A percentile compares a stretch with the other conserved stretches of the same genome.
These are phyloP conservation scores for Rhyzopertha dominica DNA, from an alignment of 1,140 invertebrate genomes.

Conservation along the genomic window DNA sequence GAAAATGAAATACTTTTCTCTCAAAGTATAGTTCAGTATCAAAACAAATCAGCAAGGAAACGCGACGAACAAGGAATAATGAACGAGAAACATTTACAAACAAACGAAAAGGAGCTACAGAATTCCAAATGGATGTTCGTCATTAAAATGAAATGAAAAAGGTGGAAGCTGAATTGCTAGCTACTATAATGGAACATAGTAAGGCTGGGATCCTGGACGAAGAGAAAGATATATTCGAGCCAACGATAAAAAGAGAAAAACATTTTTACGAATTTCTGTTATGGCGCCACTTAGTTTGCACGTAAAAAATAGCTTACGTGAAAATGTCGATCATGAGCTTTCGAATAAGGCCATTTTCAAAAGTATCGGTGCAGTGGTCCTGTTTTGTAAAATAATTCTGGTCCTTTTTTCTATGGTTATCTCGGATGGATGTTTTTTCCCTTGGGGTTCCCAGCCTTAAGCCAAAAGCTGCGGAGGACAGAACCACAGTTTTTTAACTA, in stretches of 20 bases:
- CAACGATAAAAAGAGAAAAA: too few species aligned
- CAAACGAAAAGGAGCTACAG: conserved; percentile 87
- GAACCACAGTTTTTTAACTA: conserved; percentile 93
- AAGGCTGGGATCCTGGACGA: conserved; percentile 93
- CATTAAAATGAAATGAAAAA: conserved; percentile 90
- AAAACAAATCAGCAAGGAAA: conserved; percentile 93
- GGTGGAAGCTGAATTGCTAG: conserved; percentile 85
- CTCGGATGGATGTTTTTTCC: too few species aligned
- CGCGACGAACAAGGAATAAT: conserved; percentile 90
- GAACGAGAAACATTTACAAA: conserved; percentile 89
- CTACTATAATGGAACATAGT: conserved; percentile 86
- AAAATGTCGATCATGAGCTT: too few species aligned
- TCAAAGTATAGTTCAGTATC: conserved; percentile 90
- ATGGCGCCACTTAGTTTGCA: too few species aligned
- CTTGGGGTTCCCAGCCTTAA: too few species aligned
- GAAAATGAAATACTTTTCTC: conserved; percentile 88
- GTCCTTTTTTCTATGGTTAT: too few species aligned
- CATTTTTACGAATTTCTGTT: too few species aligned
- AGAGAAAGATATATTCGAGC: too few species aligned
- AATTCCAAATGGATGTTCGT: conserved; percentile 92
- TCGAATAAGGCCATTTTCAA: too few species aligned
- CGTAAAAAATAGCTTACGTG: too few species aligned
- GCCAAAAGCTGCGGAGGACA: conserved; percentile 83
- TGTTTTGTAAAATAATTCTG: too few species aligned
- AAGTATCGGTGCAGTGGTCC: too few species aligned